Conservation (phyloP, 1,140 invertebrate genomes). For the Penaeus indicus region DNA sequence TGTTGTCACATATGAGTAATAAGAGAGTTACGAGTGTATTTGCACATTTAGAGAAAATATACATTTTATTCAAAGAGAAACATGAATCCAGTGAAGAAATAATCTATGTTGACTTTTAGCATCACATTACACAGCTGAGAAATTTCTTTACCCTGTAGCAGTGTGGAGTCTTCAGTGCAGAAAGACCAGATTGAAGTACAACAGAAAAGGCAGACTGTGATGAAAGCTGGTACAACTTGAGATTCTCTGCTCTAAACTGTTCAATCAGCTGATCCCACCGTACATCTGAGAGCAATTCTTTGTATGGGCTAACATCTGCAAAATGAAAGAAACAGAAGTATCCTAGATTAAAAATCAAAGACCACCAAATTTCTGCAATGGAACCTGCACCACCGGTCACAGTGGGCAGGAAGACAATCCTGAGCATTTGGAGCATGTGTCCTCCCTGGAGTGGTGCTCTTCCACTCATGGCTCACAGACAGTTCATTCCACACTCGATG, state of each 20-base stretch:
- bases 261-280: slow-evolving; percentile 88
- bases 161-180: slow-evolving; percentile 93
- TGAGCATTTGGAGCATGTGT: too few species aligned
- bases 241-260: slow-evolving; percentile 94
- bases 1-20: too few species aligned
- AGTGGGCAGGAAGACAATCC: too few species aligned
- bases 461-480: too few species aligned
- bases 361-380: not conserved
- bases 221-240: slow-evolving; percentile 92
- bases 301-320: slow-evolving; percentile 76
- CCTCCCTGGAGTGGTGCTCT: too few species aligned
- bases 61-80: too few species aligned
- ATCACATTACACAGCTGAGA: not conserved
- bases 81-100: too few species aligned
- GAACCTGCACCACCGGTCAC: too few species aligned
- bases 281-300: slow-evolving; percentile 77
- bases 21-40: too few species aligned
- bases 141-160: slow-evolving; percentile 67
- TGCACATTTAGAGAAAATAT: too few species aligned
- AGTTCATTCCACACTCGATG: too few species aligned
- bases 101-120: too few species aligned
- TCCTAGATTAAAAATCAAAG: not conserved
- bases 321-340: not conserved
- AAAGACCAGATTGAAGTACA: slow-evolving; percentile 91
- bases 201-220: slow-evolving; percentile 92